Conservation (phyloP, 1,140 invertebrate species). For the Mya arenaria region DNA sequence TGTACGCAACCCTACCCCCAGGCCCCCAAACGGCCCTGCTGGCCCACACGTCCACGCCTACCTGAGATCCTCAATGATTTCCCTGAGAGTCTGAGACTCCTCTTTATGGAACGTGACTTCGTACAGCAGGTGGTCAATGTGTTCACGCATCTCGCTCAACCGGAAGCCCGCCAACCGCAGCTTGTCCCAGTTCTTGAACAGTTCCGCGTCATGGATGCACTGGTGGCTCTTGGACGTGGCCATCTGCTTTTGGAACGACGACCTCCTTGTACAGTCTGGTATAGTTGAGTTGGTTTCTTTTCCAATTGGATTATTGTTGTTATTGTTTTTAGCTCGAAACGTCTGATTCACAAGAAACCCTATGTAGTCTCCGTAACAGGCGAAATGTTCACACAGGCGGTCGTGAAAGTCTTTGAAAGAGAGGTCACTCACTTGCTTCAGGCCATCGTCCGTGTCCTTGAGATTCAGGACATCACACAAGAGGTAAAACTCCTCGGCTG, state of each 20-base stretch:
- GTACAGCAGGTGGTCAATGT: slow-evolving; percentile 49
- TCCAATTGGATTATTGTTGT: not conserved
- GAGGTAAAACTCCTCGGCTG: slow-evolving; percentile 25
- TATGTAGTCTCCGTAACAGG: slow-evolving; percentile 52
- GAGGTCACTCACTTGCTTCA: slow-evolving; percentile 2
- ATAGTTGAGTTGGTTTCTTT: not conserved
- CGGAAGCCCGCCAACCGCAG: slow-evolving; percentile 48
- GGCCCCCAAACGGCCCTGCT: too few species aligned
- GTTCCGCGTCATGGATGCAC: slow-evolving; percentile 49
- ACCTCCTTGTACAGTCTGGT: slow-evolving; percentile 9
- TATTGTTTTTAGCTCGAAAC: slow-evolving; percentile 42
- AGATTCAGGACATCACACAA: slow-evolving; percentile 51
- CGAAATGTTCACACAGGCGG: slow-evolving; percentile 51
- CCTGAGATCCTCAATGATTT: slow-evolving; percentile 55
- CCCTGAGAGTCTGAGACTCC: slow-evolving; percentile 49
- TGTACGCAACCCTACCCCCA: too few species aligned
- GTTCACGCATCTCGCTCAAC: slow-evolving; percentile 50
- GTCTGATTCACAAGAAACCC: slow-evolving; percentile 52
- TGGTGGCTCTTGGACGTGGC: slow-evolving; percentile 26
- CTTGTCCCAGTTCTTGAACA: slow-evolving; percentile 57
- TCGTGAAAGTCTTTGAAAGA: slow-evolving; percentile 49
- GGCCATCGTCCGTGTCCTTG: not conserved
- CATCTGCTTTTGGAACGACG: slow-evolving; percentile 47
- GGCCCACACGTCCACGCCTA: too few species aligned
- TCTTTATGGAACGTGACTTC: slow-evolving; percentile 54